phyloP scores from a whole-genome alignment of 2,888 invertebrate genomes.

The Crematogaster levior region DNA sequence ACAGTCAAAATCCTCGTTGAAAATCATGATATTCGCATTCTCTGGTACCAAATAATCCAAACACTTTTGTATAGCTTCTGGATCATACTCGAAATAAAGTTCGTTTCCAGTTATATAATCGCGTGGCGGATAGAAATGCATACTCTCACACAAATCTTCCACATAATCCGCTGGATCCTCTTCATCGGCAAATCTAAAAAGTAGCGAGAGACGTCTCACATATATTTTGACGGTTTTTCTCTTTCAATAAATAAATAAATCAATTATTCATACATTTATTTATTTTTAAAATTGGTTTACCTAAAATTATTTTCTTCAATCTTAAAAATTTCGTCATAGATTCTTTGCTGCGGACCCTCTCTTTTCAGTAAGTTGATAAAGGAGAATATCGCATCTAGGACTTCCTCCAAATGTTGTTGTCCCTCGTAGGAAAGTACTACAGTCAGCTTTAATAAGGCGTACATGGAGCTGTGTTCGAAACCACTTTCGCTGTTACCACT shows the following conservation, averaged over 20 bases:
- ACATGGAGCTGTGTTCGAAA: conserved; percentile 92
- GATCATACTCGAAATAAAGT: conserved; percentile 92
- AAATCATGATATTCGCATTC: conserved; percentile 90
- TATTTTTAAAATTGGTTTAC: conserved; percentile 59
- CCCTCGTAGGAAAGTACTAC: conserved; percentile 93
- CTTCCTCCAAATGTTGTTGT: conserved; percentile 89
- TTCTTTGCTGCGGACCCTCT: conserved; percentile 89
- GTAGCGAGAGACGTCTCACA: background rate
- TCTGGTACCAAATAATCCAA: conserved; percentile 89
- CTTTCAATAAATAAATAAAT: no score
- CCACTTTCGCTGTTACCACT: conserved; percentile 92
- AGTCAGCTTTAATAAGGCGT: conserved; percentile 91
- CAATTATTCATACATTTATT: background rate
- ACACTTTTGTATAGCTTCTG: conserved; percentile 88
- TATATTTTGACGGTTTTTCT: background rate
- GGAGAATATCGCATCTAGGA: conserved; percentile 92
- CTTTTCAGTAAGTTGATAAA: conserved; percentile 91
- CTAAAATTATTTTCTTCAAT: conserved; percentile 90
- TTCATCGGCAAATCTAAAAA: conserved; percentile 89
- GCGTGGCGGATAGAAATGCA: conserved; percentile 92
- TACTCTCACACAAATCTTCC: conserved; percentile 91
- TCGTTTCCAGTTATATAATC: conserved; percentile 93
- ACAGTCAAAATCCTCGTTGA: conserved; percentile 88
- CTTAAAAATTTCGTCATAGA: conserved; percentile 86
- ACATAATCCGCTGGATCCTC: conserved; percentile 92